phyloP scores from a whole-genome alignment of 2,113 vertebrate species.

The Abramis brama region DNA sequence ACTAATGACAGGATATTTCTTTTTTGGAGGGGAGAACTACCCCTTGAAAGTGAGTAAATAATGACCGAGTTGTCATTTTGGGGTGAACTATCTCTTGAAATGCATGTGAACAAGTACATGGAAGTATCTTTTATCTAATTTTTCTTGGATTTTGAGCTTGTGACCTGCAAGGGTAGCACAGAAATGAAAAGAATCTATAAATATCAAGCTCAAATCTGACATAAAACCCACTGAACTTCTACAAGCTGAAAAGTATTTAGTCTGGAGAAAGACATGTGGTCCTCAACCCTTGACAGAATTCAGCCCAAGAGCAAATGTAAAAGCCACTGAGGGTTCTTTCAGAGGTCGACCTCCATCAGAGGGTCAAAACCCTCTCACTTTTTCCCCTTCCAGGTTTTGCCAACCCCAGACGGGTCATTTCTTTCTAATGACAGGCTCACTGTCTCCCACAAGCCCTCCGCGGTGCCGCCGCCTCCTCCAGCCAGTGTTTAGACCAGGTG shows the following conservation, averaged over 20 bases:
- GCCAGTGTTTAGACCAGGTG: constrained; percentile 29
- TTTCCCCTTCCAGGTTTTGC: constrained; percentile 6
- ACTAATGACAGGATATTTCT: no score
- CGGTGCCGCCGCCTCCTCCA: not conserved
- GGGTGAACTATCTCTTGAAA: not conserved
- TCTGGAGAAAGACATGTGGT: constrained; percentile 2
- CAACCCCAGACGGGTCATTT: constrained; percentile 13
- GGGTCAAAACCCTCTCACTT: not conserved
- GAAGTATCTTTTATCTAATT: not conserved
- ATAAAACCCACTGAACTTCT: not conserved
- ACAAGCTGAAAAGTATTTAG: constrained; percentile 22
- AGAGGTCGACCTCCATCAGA: constrained; percentile 35
- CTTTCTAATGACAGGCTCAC: constrained; percentile 18
- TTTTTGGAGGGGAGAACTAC: not conserved
- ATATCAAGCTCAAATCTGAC: constrained; percentile 20
- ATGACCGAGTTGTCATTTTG: not conserved
- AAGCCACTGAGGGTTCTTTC: constrained; percentile 7
- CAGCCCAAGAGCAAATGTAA: constrained; percentile 32
- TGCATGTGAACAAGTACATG: not conserved
- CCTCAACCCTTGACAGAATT: constrained; percentile 26
- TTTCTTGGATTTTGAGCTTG: not conserved
- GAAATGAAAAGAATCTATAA: not conserved
- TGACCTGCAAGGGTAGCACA: not conserved
- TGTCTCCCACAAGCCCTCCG: not conserved
- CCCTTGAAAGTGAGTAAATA: not conserved